Evolutionary conservation across 2,113 vertebrate genomes (phyloP), one percentile per base, ranked within the genome.

Genomic region (Odontophorus gujanensis): DNA sequence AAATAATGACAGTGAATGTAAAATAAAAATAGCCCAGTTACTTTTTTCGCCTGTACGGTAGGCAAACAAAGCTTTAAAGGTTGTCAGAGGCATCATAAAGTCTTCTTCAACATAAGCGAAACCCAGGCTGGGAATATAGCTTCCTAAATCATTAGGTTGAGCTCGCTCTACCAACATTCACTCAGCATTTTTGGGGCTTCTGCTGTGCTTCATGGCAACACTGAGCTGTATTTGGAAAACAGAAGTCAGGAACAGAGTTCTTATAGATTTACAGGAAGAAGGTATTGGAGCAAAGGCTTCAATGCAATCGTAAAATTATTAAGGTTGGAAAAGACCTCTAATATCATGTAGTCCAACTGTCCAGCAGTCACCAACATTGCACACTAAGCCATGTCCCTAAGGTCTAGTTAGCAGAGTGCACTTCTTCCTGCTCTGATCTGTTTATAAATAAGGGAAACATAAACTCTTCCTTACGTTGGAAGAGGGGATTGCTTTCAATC

Each of bases 281-380:
- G 11, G 5, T 4, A 6, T 0, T 0, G 1, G 69, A n/a, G 40
- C 36, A 61, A n/a, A 10, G 1, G 2, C n/a, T 36, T 13, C 4
- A 0, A 0, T 0, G 7, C 4, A 7, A 42, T n/a, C 22, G 0
- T 26, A 51, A 14, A 53, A 53, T 53, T 8, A 53, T 28, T 28
- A 28, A 53, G 51, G 26, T 17, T 28, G 51, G 51, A 28, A 53
- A 28, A 28, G 15, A 53, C 2, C 51, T 53, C 15, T 30, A 53
- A 16, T 6, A 16, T 30, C 26, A 53, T 16, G 15, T 53, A 14
- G 51, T 28, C 51, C 51, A 53, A 28, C 26, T 53, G 51, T 28
- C 51, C 51, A 28, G 43, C 43, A 16, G 14, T 43, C 43, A 43
- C 43, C 42, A 43, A 43, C 15, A 16, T 43, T 15, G 42, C 42